These are phyloP conservation scores for Poliocrania exsul DNA, from an alignment of 2,797 vertebrate genomes.

Conservation along the genomic window DNA sequence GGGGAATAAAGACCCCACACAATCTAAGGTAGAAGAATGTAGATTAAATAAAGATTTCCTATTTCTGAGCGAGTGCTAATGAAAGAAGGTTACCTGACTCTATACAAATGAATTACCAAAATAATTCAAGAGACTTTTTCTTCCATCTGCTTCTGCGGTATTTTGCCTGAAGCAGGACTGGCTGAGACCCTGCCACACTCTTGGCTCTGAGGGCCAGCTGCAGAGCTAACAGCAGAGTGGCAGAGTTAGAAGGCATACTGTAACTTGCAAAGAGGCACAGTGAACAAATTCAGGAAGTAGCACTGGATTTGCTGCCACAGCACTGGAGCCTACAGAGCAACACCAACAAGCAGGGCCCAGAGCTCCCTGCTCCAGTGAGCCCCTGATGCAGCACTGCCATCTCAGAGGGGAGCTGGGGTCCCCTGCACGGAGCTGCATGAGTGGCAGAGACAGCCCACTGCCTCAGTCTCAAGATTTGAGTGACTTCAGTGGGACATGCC, in stretches of 20 bases:
- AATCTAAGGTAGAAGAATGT: background rate
- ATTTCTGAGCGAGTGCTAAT: background rate
- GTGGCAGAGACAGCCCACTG: background rate
- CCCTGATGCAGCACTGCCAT: background rate
- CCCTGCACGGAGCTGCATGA: background rate
- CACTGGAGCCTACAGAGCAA: accelerated
- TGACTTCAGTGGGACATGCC: background rate
- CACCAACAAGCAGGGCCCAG: background rate
- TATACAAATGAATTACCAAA: background rate
- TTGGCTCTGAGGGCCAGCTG: background rate
- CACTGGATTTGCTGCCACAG: background rate
- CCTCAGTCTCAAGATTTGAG: background rate
- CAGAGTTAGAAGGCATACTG: accelerated
- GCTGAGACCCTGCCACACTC: background rate
- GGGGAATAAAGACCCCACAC: background rate
- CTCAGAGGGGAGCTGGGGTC: background rate
- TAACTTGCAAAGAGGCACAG: background rate
- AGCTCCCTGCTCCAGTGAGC: background rate
- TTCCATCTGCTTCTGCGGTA: background rate
- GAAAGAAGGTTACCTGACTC: background rate
- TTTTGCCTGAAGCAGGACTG: background rate
- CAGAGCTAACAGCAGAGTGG: background rate
- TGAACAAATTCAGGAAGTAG: background rate
- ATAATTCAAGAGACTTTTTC: background rate
- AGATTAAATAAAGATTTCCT: background rate